Base-by-base conservation (phyloP, 2,888 invertebrate species). In the Cryptosula pallasiana region DNA sequence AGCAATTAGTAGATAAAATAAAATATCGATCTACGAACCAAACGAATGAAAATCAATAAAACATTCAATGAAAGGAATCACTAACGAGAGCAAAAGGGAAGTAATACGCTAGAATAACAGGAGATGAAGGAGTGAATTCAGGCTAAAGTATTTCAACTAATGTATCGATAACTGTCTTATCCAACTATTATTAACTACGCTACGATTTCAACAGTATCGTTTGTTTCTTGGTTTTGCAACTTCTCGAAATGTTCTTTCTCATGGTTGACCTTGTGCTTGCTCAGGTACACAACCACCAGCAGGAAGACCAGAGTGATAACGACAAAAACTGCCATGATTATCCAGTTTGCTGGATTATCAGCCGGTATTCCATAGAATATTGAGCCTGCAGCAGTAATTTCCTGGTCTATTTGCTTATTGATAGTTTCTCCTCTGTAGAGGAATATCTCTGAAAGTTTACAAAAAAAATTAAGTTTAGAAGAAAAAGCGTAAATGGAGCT, bases 231-330 rank as follows among this genome's bases (percentile, higher is more conserved):
- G 29, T 9, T 32, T 32, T 32, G 2, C 32, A 63, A 29, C 27
- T 27, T n/a, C 5, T 25, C 32, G 27, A 29, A 63, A 34, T 63
- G 63, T 32, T 63, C 63, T 5, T 63, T 27, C 5, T 20, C 63
- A n/a, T 27, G 63, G 27, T 63, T 63, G 25, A 63, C 63, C n/a
- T 63, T 63, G 27, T 63, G 63, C 9, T 34, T 27, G 32, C 29
- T 34, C 5, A 63, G 63, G 32, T 63, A 63, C 16, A 63, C 32
- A 27, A 63, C 63, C 13, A 63, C 63, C 16, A 9, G 25, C 29
- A 63, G 34, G 9, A 63, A 32, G 20, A 63, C 63, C 5, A 63
- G 13, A 27, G 63, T 63, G 34, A 63, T 29, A 5, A 63, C 32
- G 2, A 32, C 2, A 27, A 63, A 63, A 16, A 63, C 32, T 16